These are phyloP conservation scores for Melospiza georgiana DNA, from an alignment of 2,113 vertebrate species.

Conservation along the genomic window DNA sequence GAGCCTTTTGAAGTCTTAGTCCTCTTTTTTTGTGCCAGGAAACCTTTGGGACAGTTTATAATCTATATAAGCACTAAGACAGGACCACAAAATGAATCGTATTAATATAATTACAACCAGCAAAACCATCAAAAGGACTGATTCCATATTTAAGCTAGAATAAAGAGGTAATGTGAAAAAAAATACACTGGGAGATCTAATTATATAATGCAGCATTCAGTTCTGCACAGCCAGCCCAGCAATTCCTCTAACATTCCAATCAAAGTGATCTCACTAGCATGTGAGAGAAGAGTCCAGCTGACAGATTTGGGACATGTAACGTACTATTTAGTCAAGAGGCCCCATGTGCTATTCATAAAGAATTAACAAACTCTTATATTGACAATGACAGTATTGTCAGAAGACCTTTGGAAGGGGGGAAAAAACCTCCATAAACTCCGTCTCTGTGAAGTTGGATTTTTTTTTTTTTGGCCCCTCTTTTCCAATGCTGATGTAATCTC, in stretches of 20 bases:
- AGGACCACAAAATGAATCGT: slow-evolving; percentile 79
- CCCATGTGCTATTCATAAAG: slow-evolving; percentile 78
- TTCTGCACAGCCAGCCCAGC: slow-evolving; percentile 24
- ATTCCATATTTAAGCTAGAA: slow-evolving; percentile 55
- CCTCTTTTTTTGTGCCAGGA: slow-evolving; percentile 53
- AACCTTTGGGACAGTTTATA: slow-evolving; percentile 59
- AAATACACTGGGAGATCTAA: slow-evolving; percentile 43
- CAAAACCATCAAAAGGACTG: slow-evolving; percentile 71
- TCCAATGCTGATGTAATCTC: slow-evolving; percentile 89
- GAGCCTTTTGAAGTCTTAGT: slow-evolving; percentile 26
- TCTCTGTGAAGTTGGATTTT: slow-evolving; percentile 82
- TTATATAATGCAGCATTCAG: slow-evolving; percentile 46
- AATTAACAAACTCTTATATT: slow-evolving; percentile 77
- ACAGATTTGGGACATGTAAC: slow-evolving; percentile 73
- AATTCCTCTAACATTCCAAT: slow-evolving; percentile 63
- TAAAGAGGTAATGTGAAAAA: slow-evolving; percentile 52
- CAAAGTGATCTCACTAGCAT: slow-evolving; percentile 75
- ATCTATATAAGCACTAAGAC: slow-evolving; percentile 71
- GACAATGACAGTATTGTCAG: slow-evolving; percentile 91
- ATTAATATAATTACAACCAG: slow-evolving; percentile 73
- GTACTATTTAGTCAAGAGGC: slow-evolving; percentile 78
- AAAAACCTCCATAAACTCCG: slow-evolving; percentile 69
- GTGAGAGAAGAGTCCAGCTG: slow-evolving; percentile 76
- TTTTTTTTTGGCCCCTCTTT: slow-evolving; percentile 71
- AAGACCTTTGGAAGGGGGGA: slow-evolving; percentile 70